Percentiles rank a stretch among this genome's conserved stretches.
Conservation (phyloP, 2,113 vertebrate species). For the Lichenostomus cassidix region DNA sequence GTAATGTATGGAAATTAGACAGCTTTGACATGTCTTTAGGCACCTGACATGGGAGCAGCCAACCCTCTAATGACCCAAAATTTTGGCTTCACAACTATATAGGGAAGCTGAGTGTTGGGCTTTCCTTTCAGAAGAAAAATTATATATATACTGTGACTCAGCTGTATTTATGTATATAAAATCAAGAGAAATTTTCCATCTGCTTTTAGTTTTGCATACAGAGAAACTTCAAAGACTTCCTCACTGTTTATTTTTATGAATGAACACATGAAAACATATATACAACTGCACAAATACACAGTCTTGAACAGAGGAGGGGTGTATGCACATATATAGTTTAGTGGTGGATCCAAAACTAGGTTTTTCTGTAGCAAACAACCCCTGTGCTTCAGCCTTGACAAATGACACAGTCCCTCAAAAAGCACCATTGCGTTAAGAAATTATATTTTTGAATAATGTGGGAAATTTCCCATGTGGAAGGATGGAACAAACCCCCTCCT, state of each 20-base stretch:
- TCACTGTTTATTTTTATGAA: slow-evolving; percentile 28
- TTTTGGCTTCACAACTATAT: background rate
- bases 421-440: background rate
- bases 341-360: background rate
- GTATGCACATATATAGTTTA: background rate
- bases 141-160: background rate
- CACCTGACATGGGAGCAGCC: background rate
- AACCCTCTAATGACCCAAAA: background rate
- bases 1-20: background rate
- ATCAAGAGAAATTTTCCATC: background rate
- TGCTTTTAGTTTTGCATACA: slow-evolving; percentile 21
- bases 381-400: background rate
- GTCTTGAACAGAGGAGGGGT: background rate
- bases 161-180: background rate
- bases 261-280: background rate
- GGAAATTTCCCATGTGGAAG: background rate
- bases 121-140: background rate
- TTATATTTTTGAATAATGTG: background rate
- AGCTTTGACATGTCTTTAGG: slow-evolving; percentile 7
- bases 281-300: background rate
- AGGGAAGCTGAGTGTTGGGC: background rate
- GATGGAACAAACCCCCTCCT: background rate
- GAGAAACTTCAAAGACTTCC: background rate
- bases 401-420: background rate
- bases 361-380: background rate